Percentiles rank a stretch among this genome's conserved stretches.
These are phyloP conservation scores for Enteromius radiatus DNA, from an alignment of 2,797 vertebrate species.

Conservation along the genomic window DNA sequence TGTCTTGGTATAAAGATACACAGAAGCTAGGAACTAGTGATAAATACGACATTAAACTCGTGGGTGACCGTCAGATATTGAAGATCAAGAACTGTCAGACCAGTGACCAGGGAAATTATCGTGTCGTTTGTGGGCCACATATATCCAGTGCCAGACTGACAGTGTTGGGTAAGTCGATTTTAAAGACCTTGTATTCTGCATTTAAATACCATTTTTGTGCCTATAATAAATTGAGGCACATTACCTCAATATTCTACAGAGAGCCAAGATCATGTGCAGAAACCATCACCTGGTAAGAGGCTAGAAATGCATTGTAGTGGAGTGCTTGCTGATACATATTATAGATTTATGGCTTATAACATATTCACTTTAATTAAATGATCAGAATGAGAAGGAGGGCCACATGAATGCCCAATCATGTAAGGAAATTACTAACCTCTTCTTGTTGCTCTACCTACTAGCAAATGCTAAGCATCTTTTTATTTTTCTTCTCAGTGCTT, in stretches of 20 bases:
- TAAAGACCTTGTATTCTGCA: neutral
- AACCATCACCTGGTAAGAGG: conserved; percentile 89
- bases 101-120: conserved; percentile 92
- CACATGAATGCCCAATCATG: conserved; percentile 40
- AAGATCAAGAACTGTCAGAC: conserved; percentile 86
- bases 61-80: conserved; percentile 86
- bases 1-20: conserved; percentile 97
- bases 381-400: neutral
- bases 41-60: conserved; percentile 88
- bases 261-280: conserved; percentile 82
- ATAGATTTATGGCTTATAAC: conserved; percentile 6
- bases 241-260: conserved; percentile 65
- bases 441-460: conserved; percentile 43
- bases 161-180: conserved; percentile 84
- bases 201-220: conserved; percentile 24
- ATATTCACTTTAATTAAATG: conserved; percentile 47
- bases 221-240: neutral
- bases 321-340: neutral
- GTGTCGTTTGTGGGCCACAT: conserved; percentile 95
- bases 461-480: conserved; percentile 8
- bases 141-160: conserved; percentile 93
- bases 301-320: conserved; percentile 60
- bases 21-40: conserved; percentile 87
- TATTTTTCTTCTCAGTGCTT: conserved; percentile 3
- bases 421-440: conserved; percentile 68